A percentile compares a stretch with the other conserved stretches of the same genome.
Evolutionary conservation across 2,888 invertebrate species (phyloP).

Genomic region (Cataglyphis albicans): DNA sequence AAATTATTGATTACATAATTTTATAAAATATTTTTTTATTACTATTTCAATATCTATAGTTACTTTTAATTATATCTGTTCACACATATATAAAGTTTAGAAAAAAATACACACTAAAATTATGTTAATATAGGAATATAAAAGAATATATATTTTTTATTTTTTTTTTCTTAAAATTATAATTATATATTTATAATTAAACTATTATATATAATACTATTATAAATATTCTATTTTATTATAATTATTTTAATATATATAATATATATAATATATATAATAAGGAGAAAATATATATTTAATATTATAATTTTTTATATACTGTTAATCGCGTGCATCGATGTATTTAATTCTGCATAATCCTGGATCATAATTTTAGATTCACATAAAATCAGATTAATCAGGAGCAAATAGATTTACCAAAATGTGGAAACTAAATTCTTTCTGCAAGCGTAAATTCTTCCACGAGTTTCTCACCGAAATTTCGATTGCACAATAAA

Average conservation of each 20-base stretch:
- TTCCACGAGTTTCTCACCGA: not conserved
- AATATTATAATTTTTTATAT: not conserved
- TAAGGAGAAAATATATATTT: not conserved
- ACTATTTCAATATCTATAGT: not conserved
- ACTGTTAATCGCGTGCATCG: not conserved
- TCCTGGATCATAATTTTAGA: not conserved
- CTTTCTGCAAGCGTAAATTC: not conserved
- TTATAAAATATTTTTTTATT: not conserved
- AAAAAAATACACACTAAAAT: not conserved
- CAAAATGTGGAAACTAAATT: not conserved
- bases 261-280: not conserved
- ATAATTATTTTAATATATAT: not conserved
- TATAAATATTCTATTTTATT: not conserved
- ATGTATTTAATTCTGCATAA: not conserved
- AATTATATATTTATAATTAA: not conserved
- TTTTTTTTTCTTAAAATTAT: not conserved
- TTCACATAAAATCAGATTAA: not conserved
- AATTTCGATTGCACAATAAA: slow-evolving; percentile 46
- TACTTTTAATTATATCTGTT: not conserved
- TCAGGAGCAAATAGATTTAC: not conserved
- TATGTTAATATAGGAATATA: not conserved
- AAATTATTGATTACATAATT: not conserved
- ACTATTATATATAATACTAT: not conserved
- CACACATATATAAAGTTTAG: not conserved
- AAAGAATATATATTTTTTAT: not conserved